These are phyloP conservation scores for Cacoxenus indagator DNA, from an alignment of 2,888 invertebrate genomes.

Conservation along the genomic window DNA sequence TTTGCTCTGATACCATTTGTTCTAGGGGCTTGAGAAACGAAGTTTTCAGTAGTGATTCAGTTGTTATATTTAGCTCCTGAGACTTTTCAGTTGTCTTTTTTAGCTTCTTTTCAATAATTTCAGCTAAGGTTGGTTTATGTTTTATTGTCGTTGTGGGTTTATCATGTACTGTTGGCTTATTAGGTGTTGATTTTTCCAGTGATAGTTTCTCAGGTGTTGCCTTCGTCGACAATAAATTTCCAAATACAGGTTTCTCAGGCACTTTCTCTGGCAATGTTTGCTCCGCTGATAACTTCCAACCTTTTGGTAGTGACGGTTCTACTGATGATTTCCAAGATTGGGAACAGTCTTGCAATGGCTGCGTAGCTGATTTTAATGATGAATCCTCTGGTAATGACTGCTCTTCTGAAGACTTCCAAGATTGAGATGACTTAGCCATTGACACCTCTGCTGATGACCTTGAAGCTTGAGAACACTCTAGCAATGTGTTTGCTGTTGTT, in stretches of 20 bases:
- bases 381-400: too few species aligned
- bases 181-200: not conserved
- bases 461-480: too few species aligned
- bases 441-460: too few species aligned
- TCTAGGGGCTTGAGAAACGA: not conserved
- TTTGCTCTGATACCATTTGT: not conserved
- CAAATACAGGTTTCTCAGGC: not conserved
- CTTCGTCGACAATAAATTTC: not conserved
- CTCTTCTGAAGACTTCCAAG: too few species aligned
- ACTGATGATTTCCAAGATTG: too few species aligned
- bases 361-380: too few species aligned
- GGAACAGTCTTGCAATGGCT: too few species aligned
- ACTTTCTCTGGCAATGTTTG: too few species aligned
- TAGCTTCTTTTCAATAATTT: constrained; percentile 64
- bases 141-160: constrained; percentile 37
- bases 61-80: constrained; percentile 23
- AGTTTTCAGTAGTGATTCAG: not conserved
- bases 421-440: too few species aligned
- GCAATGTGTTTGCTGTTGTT: not conserved
- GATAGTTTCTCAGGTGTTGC: not conserved
- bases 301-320: too few species aligned
- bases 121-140: constrained; percentile 58
- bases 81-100: constrained; percentile 55
- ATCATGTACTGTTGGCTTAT: constrained; percentile 24
- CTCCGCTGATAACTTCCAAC: too few species aligned